Percentiles rank a stretch among this genome's conserved stretches.
Evolutionary conservation across 2,113 vertebrate genomes (phyloP).

Genomic region (Albula goreensis): DNA sequence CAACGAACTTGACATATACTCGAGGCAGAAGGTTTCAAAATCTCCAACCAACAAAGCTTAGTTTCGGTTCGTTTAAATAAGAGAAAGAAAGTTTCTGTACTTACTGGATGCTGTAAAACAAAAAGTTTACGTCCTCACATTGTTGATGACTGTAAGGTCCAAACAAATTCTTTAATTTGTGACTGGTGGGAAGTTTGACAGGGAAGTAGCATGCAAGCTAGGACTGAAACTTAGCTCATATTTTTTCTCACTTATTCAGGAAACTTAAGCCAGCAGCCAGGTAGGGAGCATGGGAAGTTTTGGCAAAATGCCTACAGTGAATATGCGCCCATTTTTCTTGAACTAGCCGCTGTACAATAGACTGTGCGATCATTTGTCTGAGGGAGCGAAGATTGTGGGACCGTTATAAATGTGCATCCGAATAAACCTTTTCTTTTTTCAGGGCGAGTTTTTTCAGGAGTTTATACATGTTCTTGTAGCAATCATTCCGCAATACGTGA

Average conservation of each 20-base stretch:
- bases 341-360: constrained; percentile 54
- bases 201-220: constrained; percentile 64
- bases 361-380: constrained; percentile 25
- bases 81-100: constrained; percentile 32
- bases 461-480: too few relatives aligned
- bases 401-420: not conserved
- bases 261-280: constrained; percentile 77
- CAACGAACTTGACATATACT: not conserved
- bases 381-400: not conserved
- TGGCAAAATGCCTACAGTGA: constrained; percentile 79
- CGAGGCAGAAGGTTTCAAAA: constrained; percentile 13
- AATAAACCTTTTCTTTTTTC: too few relatives aligned
- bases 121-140: constrained; percentile 40
- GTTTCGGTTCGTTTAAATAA: not conserved
- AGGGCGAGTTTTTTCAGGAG: too few relatives aligned
- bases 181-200: constrained; percentile 61
- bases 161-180: constrained; percentile 55
- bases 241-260: constrained; percentile 65
- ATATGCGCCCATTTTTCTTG: constrained; percentile 67
- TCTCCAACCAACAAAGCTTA: constrained; percentile 22
- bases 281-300: constrained; percentile 77
- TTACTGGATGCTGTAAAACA: constrained; percentile 35
- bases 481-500: too few relatives aligned
- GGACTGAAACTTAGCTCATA: constrained; percentile 60
- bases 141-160: constrained; percentile 51